Conservation (phyloP, 2,888 invertebrate species). For the Autographa pulchrina region DNA sequence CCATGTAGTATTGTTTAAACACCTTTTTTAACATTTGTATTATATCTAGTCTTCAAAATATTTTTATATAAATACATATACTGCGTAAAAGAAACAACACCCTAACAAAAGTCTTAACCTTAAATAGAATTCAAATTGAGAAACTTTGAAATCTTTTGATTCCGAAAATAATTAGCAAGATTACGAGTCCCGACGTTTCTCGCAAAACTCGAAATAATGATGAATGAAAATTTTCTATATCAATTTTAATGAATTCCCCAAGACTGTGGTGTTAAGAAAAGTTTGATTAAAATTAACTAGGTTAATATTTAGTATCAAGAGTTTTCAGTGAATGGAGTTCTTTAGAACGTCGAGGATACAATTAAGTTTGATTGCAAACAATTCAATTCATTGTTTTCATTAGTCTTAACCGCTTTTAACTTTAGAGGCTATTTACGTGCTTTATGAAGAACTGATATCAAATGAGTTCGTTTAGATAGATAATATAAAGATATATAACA, state of each 20-base stretch:
- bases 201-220: conserved; percentile 48
- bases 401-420: background rate
- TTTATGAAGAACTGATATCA: background rate
- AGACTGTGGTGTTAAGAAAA: conserved; percentile 18
- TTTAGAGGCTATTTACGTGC: background rate
- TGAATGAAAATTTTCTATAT: conserved; percentile 47
- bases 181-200: conserved; percentile 49
- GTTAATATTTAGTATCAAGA: conserved; percentile 6
- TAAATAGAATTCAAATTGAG: conserved; percentile 54
- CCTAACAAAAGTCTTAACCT: conserved; percentile 50
- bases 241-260: conserved; percentile 51
- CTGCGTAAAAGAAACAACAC: conserved; percentile 28
- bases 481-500: too few species aligned
- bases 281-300: conserved; percentile 23
- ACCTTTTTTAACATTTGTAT: too few species aligned
- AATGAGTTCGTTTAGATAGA: background rate
- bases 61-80: background rate
- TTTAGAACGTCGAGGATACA: conserved; percentile 4
- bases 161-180: conserved; percentile 59
- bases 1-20: too few species aligned
- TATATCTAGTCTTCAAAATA: too few species aligned
- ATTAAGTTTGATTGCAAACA: conserved; percentile 1
- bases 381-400: conserved; percentile 2
- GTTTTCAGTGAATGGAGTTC: background rate
- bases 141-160: conserved; percentile 61